Conservation (phyloP, 1,140 invertebrate genomes). For the Dryas iulia region DNA sequence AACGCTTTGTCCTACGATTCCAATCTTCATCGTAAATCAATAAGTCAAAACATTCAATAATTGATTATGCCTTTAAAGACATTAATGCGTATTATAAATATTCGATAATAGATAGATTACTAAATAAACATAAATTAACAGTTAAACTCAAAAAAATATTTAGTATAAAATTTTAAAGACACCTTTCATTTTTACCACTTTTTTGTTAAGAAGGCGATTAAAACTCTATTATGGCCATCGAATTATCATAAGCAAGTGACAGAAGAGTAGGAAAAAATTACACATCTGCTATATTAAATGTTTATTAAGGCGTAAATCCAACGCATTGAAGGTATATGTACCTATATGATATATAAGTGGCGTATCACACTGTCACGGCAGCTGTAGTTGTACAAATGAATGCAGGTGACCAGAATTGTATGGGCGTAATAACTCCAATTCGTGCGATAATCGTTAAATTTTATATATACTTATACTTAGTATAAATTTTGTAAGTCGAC, state of each 20-base stretch:
- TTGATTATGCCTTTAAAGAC: background rate
- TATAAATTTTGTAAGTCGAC: background rate
- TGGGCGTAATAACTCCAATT: background rate
- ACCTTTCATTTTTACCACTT: background rate
- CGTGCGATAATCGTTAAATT: background rate
- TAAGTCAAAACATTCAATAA: background rate
- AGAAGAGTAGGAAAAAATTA: background rate
- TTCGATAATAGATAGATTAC: background rate
- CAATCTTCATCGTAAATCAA: background rate
- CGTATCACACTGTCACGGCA: conserved; percentile 10
- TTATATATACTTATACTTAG: background rate
- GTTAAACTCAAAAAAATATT: background rate
- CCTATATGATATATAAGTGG: background rate
- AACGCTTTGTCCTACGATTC: background rate
- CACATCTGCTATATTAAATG: background rate
- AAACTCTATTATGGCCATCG: background rate
- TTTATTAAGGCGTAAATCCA: background rate
- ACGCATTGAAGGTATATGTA: background rate
- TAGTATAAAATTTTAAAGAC: background rate
- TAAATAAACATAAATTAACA: background rate
- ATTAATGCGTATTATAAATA: background rate
- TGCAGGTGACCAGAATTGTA: background rate
- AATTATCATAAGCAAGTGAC: background rate
- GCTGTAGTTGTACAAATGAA: background rate
- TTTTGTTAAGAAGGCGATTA: background rate